Base-by-base conservation (phyloP, 2,797 vertebrate genomes). In the Tokudaia muenninki region DNA sequence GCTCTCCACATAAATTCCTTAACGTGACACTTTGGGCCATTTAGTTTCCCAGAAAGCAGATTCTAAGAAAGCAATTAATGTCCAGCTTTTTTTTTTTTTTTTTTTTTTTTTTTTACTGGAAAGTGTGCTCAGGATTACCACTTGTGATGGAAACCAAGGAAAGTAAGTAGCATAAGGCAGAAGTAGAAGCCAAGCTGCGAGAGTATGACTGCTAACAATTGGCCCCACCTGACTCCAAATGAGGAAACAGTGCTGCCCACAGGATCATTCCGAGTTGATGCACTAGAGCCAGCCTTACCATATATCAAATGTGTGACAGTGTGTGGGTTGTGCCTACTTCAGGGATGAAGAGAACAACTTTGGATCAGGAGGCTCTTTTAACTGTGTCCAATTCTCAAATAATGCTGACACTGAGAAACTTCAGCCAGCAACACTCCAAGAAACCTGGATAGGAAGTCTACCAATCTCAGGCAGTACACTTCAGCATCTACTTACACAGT, bases 1-100 rank as follows among this genome's bases (percentile, higher is more conserved):
- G 90, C 91, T 91, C 83, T 94, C 24, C 50, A 87, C 44, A n/a
- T 86, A 29, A 79, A 55, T 95, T 90, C 82, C 81, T 91, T 93
- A 74, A 7, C 57, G 29, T 74, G 29, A 80, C 37, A 90, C 3
- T 47, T 82, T 50, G 91, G 44, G 11, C 4, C 70, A 65, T 61
- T 91, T 52, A 75, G 10, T 9, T 92, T 41, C 22, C 12, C 55
- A 57, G 34, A 94, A 96, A 63, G n/a, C 37, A 93, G 44, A 87
- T 44, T 75, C 63, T 78, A 78, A 96, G 65, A 88, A 92, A 93
- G 17, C 1, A 7, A 44, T 92, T 61, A 72, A 77, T 17, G 1
- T 47, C 4, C 26, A 95, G 34, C 44, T 52, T 92, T 87, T 87
- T 87, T 70, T 34, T 65, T 34, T 90, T 87, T 79, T 5, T n/a